A percentile compares a stretch with the other conserved stretches of the same genome.
These are phyloP conservation scores for Elanoides forficatus DNA, from an alignment of 2,113 vertebrate species.

Conservation along the genomic window DNA sequence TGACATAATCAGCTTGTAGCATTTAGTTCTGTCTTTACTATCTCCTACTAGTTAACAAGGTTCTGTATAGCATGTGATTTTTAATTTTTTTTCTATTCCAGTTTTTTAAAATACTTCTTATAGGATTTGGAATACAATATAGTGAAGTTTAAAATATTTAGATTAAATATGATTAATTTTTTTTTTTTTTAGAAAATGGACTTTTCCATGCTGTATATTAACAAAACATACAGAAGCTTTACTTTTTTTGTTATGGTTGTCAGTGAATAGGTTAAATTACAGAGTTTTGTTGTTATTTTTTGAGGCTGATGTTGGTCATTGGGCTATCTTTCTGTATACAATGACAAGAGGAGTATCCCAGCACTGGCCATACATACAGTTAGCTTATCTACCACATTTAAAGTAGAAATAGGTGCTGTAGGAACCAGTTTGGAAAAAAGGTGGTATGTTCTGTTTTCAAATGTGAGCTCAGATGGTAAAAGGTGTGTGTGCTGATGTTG, in stretches of 20 bases:
- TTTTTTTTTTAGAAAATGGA: not conserved
- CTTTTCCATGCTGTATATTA: not conserved
- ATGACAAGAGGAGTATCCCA: conserved; percentile 23
- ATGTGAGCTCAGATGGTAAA: not conserved
- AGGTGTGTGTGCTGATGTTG: not conserved
- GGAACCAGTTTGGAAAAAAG: not conserved
- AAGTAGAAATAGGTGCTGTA: not conserved
- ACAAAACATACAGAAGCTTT: not conserved
- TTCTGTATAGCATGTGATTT: not conserved
- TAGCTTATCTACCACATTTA: conserved; percentile 23
- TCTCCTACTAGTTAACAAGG: not conserved
- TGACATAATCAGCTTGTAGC: not conserved
- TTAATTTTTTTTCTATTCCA: not conserved
- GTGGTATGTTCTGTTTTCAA: not conserved
- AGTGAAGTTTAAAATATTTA: not conserved
- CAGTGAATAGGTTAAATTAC: not conserved
- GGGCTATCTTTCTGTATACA: not conserved
- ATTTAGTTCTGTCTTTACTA: not conserved
- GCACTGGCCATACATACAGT: not conserved
- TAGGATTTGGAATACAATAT: not conserved
- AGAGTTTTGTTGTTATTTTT: conserved; percentile 8
- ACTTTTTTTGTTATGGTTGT: not conserved
- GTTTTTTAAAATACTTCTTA: not conserved
- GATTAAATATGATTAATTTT: not conserved
- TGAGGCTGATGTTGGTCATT: not conserved